phyloP scores from a whole-genome alignment of 2,113 vertebrate species.

The Calyptommatus sinebrachiatus region DNA sequence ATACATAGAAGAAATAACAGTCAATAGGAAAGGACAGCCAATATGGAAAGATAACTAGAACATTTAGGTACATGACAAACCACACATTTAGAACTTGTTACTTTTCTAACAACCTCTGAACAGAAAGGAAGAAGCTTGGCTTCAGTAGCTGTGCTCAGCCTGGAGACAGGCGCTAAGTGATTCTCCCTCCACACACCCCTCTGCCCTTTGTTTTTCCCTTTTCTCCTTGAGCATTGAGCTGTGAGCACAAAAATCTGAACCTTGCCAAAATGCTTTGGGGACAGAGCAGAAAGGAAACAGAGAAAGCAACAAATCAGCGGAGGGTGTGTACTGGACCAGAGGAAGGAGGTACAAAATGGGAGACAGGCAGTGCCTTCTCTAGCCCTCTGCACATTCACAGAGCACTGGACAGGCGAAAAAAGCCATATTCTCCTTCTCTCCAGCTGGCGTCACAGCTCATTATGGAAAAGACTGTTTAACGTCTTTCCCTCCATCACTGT shows the following conservation, averaged over 20 bases:
- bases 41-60: accelerated
- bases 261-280: slow-evolving; percentile 73
- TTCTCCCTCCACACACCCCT: slow-evolving; percentile 45
- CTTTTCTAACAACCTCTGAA: not conserved
- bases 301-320: slow-evolving; percentile 64
- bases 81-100: not conserved
- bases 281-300: slow-evolving; percentile 62
- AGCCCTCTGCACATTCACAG: slow-evolving; percentile 50
- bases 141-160: slow-evolving; percentile 15
- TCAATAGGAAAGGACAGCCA: not conserved
- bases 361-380: slow-evolving; percentile 7
- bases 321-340: not conserved
- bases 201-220: slow-evolving; percentile 67
- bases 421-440: slow-evolving; percentile 65
- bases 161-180: slow-evolving; percentile 29
- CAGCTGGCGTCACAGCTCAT: slow-evolving; percentile 74
- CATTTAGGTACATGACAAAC: not conserved
- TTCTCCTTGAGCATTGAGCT: slow-evolving; percentile 75
- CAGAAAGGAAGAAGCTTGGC: not conserved
- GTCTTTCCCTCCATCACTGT: slow-evolving; percentile 53
- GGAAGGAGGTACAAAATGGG: slow-evolving; percentile 35
- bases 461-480: slow-evolving; percentile 71
- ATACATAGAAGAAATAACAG: too few relatives aligned
- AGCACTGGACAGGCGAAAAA: slow-evolving; percentile 66
- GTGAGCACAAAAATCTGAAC: slow-evolving; percentile 74